These are phyloP conservation scores for Thripadectes ignobilis DNA, from an alignment of 2,797 vertebrate genomes.

Conservation along the genomic window DNA sequence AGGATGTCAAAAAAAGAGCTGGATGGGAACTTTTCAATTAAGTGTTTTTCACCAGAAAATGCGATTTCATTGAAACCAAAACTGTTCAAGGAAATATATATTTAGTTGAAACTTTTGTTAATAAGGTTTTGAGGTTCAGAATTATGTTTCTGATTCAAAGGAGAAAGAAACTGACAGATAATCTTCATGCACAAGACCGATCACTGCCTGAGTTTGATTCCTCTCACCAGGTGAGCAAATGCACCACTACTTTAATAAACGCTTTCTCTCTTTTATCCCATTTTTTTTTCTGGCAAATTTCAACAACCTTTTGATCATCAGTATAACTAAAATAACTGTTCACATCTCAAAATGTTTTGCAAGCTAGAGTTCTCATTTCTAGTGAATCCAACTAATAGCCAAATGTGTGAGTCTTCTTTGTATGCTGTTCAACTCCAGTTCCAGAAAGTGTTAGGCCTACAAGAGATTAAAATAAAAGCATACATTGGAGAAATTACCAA, in stretches of 20 bases:
- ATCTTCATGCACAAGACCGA: not conserved
- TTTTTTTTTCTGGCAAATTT: not conserved
- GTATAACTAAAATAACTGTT: not conserved
- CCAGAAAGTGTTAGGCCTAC: not conserved
- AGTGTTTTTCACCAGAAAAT: slow-evolving; percentile 29
- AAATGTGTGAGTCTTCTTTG: not conserved
- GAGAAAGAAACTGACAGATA: not conserved
- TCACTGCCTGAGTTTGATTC: not conserved
- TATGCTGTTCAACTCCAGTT: not conserved
- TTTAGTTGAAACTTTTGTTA: not conserved
- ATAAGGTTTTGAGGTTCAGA: not conserved
- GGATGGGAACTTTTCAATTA: not conserved
- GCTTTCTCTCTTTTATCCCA: not conserved
- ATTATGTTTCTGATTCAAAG: not conserved
- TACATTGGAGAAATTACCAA: not conserved
- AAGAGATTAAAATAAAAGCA: not conserved
- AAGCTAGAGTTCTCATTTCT: not conserved
- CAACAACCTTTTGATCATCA: not conserved
- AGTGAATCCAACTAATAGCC: not conserved
- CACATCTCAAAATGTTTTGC: not conserved
- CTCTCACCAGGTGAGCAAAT: not conserved
- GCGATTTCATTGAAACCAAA: slow-evolving; percentile 28
- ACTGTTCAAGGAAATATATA: slow-evolving; percentile 7
- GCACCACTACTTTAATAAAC: not conserved
- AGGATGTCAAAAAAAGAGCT: slow-evolving; percentile 4